Base-by-base conservation (phyloP, 2,888 invertebrate species). In the Sinohyriopsis cumingii region DNA sequence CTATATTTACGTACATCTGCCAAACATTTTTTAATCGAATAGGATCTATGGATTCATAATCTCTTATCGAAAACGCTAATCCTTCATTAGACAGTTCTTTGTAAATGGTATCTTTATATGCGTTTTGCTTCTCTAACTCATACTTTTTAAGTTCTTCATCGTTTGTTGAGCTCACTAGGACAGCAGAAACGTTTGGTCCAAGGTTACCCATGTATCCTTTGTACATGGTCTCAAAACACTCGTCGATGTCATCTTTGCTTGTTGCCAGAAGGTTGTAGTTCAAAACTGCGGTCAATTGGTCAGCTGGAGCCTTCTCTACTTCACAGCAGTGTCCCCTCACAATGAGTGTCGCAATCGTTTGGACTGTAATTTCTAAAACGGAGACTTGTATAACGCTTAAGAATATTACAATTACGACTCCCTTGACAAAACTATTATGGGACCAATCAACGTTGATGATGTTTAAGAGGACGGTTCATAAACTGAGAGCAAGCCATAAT, bases 211-310 rank as follows among this genome's bases (percentile, higher is more conserved):
- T 86, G 67, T 79, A 87, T 3, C 85, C 85, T 65, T 82, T 75
- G 67, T 80, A 86, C 87, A 87, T 87, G 9, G 83, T 84, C 56
- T 84, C 79, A 56, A 84, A 72, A 68, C 85, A 84, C 68, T 86
- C 84, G 57, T 86, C 83, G 53, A 86, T 82, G 69, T 86, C 85
- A 63, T 84, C 85, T 68, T 77, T 78, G 59, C 82, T 78, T 5
- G 81, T 72, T 12, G 85, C 85, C 54, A 85, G 69, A 12, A 85
- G 71, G 67, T 85, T 85, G 70, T 85, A 85, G 67, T 85, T 85
- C 18, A 85, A 69, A 56, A 82, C 73, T 3, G 84, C 65, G 5
- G 82, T 84, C 33, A 84, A 68, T 24, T 82, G 73, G 22, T 82
- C 82, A 57, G 75, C 77, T n/a, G 75, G 70, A 5, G 78, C 80